Percentiles rank a stretch among this genome's conserved stretches.
phyloP scores from a whole-genome alignment of 2,113 vertebrate species.

The Sakesphorus luctuosus region DNA sequence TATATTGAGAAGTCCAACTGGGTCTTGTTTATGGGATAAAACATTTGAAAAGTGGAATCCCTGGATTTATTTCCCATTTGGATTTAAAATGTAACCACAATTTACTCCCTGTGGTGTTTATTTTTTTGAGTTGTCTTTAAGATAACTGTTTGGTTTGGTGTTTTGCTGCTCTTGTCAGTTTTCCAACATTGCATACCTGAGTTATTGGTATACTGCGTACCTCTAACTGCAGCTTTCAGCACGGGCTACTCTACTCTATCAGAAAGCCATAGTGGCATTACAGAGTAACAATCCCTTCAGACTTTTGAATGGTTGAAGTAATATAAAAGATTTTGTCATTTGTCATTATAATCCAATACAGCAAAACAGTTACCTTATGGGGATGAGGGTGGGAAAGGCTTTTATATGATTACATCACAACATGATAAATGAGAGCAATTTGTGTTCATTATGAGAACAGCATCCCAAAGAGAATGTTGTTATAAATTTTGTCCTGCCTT shows the following conservation, averaged over 20 bases:
- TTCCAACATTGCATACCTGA: not conserved
- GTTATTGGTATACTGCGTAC: not conserved
- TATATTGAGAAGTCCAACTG: not conserved
- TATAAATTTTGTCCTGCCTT: slow-evolving; percentile 65
- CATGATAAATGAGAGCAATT: slow-evolving; percentile 80
- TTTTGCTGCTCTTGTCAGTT: not conserved
- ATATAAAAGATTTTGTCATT: slow-evolving; percentile 67
- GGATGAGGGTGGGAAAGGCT: slow-evolving; percentile 58
- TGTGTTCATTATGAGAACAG: slow-evolving; percentile 73
- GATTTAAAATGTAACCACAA: not conserved
- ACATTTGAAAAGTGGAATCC: not conserved
- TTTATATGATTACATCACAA: slow-evolving; percentile 75
- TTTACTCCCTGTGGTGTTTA: not conserved
- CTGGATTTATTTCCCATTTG: not conserved
- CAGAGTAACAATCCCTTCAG: slow-evolving; percentile 33
- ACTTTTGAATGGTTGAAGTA: slow-evolving; percentile 59
- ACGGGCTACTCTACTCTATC: not conserved
- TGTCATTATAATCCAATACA: slow-evolving; percentile 76
- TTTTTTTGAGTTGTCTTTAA: not conserved
- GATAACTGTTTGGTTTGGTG: not conserved
- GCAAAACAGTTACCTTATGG: slow-evolving; percentile 68
- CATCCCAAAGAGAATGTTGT: slow-evolving; percentile 72
- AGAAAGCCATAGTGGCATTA: not conserved
- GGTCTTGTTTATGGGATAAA: not conserved
- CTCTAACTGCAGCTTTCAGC: slow-evolving; percentile 12